Base-by-base conservation (phyloP, 2,888 invertebrate species). In the Lutraria lutraria region DNA sequence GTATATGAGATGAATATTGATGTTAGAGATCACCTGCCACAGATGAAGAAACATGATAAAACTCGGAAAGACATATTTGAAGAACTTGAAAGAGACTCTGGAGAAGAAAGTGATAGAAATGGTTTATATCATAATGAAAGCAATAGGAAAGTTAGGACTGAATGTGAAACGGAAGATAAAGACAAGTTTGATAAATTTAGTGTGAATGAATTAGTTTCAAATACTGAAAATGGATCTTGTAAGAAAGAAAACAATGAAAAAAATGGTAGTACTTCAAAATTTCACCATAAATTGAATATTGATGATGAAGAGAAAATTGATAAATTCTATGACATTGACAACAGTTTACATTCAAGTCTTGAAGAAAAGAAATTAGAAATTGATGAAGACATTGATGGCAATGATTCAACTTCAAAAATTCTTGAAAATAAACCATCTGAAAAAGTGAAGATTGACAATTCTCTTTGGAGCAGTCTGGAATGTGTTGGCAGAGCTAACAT, bases 281-380 rank as follows among this genome's bases (percentile, higher is more conserved):
- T 43, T 43, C 43, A 4, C 21, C 21, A 60, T 60, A 21, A 60
- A 60, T n/a, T 21, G 60, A 0, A 8, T 60, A 8, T 60, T 60
- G 60, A 60, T 60, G 6, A 6, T n/a, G 21, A 60, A 60, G n/a
- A 12, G 56, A 79, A 19, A 29, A 31, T 31, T 15, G 53, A 29
- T 34, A 60, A 83, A 10, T 29, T 16, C 25, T 25, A 43, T 54
- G 53, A 68, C 16, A 68, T 53, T 25, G 12, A 72, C 2, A 60
- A 82, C 25, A 63, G 60, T 68, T 80, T 52, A 63, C 29, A 88
- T 88, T 88, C 85, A 12, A 84, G 76, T 81, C 52, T 86, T 52
- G 87, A 79, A n/a, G 85, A 88, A 34, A 88, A 84, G 43, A 84
- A 43, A 29, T 81, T 89, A 21, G 86, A 88, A 76, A 88, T 19